Conservation (phyloP, 2,113 vertebrate species). For the Pedionomus torquatus region DNA sequence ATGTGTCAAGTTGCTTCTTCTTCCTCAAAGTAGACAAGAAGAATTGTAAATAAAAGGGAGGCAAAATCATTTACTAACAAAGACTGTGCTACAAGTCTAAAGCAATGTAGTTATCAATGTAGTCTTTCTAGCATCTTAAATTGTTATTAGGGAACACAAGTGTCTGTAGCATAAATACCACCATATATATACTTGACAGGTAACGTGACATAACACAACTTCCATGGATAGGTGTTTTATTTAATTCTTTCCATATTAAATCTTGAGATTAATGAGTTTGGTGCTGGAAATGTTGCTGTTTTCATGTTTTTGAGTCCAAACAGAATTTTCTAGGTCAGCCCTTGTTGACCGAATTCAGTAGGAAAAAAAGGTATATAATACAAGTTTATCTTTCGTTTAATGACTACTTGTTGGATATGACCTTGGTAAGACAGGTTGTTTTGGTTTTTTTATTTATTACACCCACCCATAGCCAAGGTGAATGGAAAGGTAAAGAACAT, state of each 20-base stretch:
- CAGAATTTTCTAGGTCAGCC: background rate
- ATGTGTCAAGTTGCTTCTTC: background rate
- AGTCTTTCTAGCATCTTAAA: background rate
- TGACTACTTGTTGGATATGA: background rate
- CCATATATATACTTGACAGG: background rate
- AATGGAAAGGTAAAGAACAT: background rate
- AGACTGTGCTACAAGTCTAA: background rate
- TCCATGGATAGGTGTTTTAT: background rate
- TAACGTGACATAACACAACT: background rate
- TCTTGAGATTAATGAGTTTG: background rate
- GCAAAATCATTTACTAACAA: background rate
- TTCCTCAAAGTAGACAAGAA: background rate
- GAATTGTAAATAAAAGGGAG: background rate
- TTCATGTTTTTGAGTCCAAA: background rate
- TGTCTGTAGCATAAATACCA: background rate
- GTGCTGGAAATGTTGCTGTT: background rate
- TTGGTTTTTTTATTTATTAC: fast-evolving
- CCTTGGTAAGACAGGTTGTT: background rate
- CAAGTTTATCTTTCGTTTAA: background rate
- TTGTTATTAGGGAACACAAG: background rate
- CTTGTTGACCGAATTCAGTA: background rate
- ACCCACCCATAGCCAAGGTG: background rate
- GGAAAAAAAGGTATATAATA: background rate
- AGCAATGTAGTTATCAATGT: background rate
- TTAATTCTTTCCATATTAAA: background rate